These are phyloP conservation scores for Gymnogyps californianus DNA, from an alignment of 2,113 vertebrate species.

Conservation along the genomic window DNA sequence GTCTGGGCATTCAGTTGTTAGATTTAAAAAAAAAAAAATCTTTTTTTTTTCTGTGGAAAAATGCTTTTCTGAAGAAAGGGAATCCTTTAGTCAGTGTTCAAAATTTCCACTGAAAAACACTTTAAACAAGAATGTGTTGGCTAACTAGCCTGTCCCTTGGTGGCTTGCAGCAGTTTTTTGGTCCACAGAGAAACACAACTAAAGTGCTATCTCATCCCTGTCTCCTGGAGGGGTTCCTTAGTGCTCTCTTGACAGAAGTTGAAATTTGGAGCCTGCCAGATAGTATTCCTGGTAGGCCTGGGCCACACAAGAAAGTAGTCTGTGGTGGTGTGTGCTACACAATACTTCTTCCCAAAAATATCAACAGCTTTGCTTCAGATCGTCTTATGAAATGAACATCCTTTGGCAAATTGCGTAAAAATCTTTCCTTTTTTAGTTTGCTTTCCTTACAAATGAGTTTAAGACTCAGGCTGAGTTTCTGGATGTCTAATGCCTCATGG, in stretches of 20 bases:
- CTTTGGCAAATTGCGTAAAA: neutral
- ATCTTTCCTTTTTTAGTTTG: neutral
- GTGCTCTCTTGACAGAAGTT: neutral
- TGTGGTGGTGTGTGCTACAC: neutral
- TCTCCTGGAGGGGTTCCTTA: neutral
- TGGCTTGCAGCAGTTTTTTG: slow-evolving; percentile 1
- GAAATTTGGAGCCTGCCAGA: neutral
- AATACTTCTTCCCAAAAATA: neutral
- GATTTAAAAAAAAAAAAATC: neutral
- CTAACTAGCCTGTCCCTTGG: neutral
- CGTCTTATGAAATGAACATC: neutral
- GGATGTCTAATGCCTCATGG: neutral
- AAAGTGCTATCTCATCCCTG: neutral
- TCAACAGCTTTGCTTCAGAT: neutral
- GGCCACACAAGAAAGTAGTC: slow-evolving; percentile 14
- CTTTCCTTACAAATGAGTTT: neutral
- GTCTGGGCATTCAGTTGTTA: neutral
- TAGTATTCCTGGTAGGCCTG: neutral
- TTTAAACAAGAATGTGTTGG: neutral
- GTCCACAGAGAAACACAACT: neutral
- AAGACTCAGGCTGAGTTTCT: neutral
- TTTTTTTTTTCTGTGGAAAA: neutral
- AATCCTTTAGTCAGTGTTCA: slow-evolving; percentile 11
- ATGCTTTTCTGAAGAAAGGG: neutral
- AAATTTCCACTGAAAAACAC: neutral